Percentiles rank a stretch among this genome's conserved stretches.
Conservation (phyloP, 2,888 invertebrate genomes). For the Antheraea assamensis region DNA sequence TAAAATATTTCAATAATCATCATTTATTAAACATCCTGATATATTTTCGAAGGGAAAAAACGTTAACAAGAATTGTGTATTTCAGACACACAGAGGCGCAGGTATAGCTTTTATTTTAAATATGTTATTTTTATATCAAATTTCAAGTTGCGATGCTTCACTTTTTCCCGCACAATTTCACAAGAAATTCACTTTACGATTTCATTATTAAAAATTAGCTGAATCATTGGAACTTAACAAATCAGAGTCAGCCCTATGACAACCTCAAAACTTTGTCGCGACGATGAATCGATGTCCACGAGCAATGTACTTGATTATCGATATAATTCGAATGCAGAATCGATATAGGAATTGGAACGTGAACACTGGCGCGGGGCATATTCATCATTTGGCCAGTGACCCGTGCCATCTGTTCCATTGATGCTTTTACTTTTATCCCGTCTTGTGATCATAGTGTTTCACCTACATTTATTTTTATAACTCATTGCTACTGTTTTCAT, state of each 20-base stretch:
- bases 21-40: no score
- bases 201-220: no score
- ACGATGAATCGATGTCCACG: constrained; percentile 41
- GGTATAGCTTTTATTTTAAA: no score
- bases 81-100: no score
- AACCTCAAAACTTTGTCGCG: constrained; percentile 13
- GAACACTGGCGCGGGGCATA: constrained; percentile 33
- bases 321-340: constrained; percentile 48
- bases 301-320: constrained; percentile 46
- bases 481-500: constrained; percentile 16
- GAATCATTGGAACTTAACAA: no score
- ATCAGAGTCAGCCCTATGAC: constrained; percentile 7
- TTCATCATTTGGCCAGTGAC: constrained; percentile 55
- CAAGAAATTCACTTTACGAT: no score
- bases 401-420: constrained; percentile 47
- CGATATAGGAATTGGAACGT: constrained; percentile 53
- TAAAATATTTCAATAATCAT: no score
- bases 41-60: no score
- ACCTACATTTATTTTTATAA: constrained; percentile 27
- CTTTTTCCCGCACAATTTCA: no score
- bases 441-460: constrained; percentile 16
- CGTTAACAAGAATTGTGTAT: no score
- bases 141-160: no score
- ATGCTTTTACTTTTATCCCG: constrained; percentile 29
- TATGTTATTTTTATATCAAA: no score